Percentiles rank a stretch among this genome's conserved stretches.
Evolutionary conservation across 1,140 invertebrate species (phyloP).

Genomic region (Telenomus remus): DNA sequence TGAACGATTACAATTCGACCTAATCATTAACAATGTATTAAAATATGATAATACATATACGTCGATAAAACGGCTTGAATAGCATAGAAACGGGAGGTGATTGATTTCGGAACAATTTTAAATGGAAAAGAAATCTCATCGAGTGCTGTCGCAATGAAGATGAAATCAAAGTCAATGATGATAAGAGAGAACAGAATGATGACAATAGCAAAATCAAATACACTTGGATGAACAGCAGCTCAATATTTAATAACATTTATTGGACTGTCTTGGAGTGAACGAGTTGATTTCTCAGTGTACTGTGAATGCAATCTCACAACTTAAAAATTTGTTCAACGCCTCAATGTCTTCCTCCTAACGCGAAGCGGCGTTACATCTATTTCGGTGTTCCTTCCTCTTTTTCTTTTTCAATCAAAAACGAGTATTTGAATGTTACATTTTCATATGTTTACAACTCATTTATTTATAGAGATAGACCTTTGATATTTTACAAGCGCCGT

Average conservation of each 20-base stretch:
- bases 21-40: background rate
- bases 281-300: conserved; percentile 43
- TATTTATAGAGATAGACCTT: conserved; percentile 58
- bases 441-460: conserved; percentile 53
- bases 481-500: conserved; percentile 56
- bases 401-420: conserved; percentile 10
- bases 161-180: conserved; percentile 17
- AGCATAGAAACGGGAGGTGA: too few species aligned
- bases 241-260: conserved; percentile 41
- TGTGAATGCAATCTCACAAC: conserved; percentile 32
- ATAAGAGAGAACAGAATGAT: too few species aligned
- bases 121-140: background rate
- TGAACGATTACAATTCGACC: background rate
- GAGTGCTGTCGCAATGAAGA: conserved; percentile 16
- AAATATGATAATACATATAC: background rate
- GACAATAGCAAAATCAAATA: conserved; percentile 23
- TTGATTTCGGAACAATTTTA: background rate
- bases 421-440: conserved; percentile 33
- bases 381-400: too few species aligned
- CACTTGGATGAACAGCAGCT: conserved; percentile 26
- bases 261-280: conserved; percentile 17
- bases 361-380: too few species aligned
- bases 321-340: background rate
- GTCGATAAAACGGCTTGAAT: background rate
- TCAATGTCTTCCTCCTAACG: too few species aligned